Base-by-base conservation (phyloP, 2,888 invertebrate species). In the Brachynemurus nebulosus region DNA sequence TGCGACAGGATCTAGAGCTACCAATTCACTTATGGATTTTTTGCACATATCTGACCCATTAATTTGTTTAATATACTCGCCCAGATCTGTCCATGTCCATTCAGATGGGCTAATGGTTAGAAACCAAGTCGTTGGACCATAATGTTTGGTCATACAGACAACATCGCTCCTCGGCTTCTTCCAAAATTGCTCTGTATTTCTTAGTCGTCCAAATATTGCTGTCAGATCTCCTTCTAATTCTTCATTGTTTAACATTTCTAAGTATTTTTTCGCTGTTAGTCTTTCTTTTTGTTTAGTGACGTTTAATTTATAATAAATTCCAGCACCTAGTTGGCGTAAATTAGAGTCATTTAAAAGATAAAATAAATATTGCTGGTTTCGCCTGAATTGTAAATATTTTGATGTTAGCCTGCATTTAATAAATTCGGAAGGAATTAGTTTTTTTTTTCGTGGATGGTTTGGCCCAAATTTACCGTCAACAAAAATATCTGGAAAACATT, bases 1-100 rank as follows among this genome's bases (percentile, higher is more conserved):
- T 12, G 56, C 53, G 2, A 58, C 53, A n/a, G 57, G 55, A 50
- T 61, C 58, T 7, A 43, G 43, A 12, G 54, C 54, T 39, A 59
- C 55, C 11, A 59, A 47, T 47, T 55, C 54, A 45, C 51, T 52
- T n/a, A 48, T 50, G n/a, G 48, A 48, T 41, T 53, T 56, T 33
- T 53, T 54, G 9, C 49, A 48, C 45, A 53, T 47, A 23, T 50
- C 45, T 40, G 43, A 39, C 14, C 46, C 47, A 48, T 57, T 56
- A 6, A 59, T 49, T 48, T 51, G 38, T 35, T 46, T 52, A 14
- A 57, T 16, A 44, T 55, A 58, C 21, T 53, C 51, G 11, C 49
- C 48, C 14, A 58, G 48, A 48, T 57, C 57, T 1, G 47, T 43
- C 56, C 57, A 57, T 39, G 50, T 14, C 41, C 47, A 45, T 44